phyloP scores from a whole-genome alignment of 2,113 vertebrate species.

The Miniopterus natalensis region DNA sequence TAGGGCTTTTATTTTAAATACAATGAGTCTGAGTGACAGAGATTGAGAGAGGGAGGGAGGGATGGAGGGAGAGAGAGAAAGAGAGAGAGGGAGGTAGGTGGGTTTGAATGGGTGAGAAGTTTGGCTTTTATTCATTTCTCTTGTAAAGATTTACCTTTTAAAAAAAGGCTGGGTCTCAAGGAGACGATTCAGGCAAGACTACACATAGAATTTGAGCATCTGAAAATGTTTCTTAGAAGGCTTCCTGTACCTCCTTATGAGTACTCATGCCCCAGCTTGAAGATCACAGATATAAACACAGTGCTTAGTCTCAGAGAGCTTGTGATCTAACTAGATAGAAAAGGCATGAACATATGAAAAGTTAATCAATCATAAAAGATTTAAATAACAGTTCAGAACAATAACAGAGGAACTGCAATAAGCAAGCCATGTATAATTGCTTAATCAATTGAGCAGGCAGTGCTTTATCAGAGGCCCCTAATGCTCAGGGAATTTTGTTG shows the following conservation, averaged over 20 bases:
- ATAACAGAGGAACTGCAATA: neutral
- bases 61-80: neutral
- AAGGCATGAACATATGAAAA: neutral
- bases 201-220: neutral
- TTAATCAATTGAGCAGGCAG: neutral
- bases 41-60: neutral
- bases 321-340: neutral
- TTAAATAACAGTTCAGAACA: neutral
- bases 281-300: neutral
- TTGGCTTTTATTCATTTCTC: neutral
- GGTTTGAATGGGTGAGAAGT: neutral
- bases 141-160: neutral
- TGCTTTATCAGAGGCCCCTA: neutral
- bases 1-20: neutral
- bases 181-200: neutral
- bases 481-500: neutral
- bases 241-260: neutral
- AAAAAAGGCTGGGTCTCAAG: neutral
- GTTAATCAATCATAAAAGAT: neutral
- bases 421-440: neutral
- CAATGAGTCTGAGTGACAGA: neutral
- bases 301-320: neutral
- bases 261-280: neutral
- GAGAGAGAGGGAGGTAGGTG: too few relatives aligned
- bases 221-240: neutral